These are phyloP conservation scores for Lontra canadensis DNA, from an alignment of 2,113 vertebrate genomes.

Conservation along the genomic window DNA sequence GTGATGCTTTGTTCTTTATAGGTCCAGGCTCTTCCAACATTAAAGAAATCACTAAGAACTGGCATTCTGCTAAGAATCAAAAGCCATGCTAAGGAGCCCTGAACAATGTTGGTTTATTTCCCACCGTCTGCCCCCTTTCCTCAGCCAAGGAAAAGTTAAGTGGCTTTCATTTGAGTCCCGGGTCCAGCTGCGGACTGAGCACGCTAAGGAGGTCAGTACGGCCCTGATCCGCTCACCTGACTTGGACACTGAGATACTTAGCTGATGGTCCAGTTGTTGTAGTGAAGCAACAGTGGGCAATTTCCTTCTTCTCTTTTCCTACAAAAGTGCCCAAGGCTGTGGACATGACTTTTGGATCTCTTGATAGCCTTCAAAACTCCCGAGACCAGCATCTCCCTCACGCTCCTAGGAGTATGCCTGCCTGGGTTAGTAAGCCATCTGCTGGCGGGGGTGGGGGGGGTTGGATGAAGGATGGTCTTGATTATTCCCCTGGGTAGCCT, in stretches of 20 bases:
- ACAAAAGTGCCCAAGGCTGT: neutral
- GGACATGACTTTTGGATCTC: neutral
- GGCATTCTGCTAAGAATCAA: neutral
- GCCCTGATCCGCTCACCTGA: rapidly evolving
- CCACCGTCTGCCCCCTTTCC: neutral
- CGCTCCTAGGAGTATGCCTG: neutral
- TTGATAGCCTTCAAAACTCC: neutral
- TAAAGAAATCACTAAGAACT: neutral
- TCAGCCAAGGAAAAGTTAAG: constrained; percentile 54
- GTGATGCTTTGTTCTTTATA: neutral
- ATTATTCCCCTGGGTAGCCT: neutral
- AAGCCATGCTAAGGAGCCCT: neutral
- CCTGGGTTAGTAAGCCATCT: neutral
- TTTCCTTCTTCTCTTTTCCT: neutral
- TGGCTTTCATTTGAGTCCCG: neutral
- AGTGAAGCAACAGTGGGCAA: neutral
- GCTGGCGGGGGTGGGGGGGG: neutral
- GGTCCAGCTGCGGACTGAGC: neutral
- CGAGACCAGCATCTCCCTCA: too few species aligned
- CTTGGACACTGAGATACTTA: neutral
- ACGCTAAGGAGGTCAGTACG: neutral
- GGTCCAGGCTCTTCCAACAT: neutral
- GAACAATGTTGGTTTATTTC: neutral
- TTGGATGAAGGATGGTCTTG: neutral
- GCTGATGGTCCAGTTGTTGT: neutral